Base-by-base conservation (phyloP, 2,113 vertebrate species). In the Cricetomys ansorgei region DNA sequence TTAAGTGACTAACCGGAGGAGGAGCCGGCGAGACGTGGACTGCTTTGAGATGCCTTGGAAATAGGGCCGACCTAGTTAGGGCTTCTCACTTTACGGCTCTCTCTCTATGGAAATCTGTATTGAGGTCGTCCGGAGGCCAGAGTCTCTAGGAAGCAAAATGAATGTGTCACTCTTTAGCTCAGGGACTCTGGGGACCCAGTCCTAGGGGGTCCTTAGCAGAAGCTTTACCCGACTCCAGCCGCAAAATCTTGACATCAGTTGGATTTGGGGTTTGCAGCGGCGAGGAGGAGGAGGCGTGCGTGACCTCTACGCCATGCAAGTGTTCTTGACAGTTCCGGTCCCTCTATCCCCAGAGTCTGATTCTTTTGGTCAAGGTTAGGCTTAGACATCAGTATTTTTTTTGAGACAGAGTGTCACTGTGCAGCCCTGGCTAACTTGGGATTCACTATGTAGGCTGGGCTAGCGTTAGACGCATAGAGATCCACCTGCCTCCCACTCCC, bases 31-130 rank as follows among this genome's bases (percentile, higher is more conserved):
- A 8, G 53, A 25, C 57, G 25, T 3, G 1, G 43, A 76, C 87
- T 55, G 0, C 81, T 9, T 13, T 34, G 70, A 75, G 87, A 37
- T 2, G 70, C 85, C 9, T 1, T 37, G 0, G 7, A 17, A 84
- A 45, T 11, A 40, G 83, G 40, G 1, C 31, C 0, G 0, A 8
- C 75, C 53, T 34, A 0, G 3, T 45, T 1, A 7, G 34, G 2
- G 1, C 2, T 7, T 3, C 1, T 27, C 62, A 1, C 55, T 53
- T 29, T 10, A 2, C 3, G 8, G 12, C 31, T 40, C 48, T 50
- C 48, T 50, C 40, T 7, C 0, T 19, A 0, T 0, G 0, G 19
- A 64, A 40, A 2, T 11, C 48, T 27, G 7, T 25, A 43, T 0
- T 1, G 31, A 23, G 34, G 29, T 9, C 3, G 0, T 69, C 15